phyloP scores from a whole-genome alignment of 2,113 vertebrate species.

The Phoxinus phoxinus region DNA sequence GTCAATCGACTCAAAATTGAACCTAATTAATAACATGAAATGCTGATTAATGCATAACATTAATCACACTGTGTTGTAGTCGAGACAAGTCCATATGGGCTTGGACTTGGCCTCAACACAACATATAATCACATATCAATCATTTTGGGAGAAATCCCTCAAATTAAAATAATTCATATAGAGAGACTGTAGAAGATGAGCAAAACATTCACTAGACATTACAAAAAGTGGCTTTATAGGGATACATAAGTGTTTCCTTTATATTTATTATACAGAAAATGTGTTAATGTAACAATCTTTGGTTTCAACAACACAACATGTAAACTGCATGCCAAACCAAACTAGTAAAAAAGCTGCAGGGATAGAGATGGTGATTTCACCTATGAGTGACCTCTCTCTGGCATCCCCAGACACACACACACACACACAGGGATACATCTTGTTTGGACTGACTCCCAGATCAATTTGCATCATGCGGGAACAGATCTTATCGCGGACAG shows the following conservation, averaged over 20 bases:
- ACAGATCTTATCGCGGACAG: neutral
- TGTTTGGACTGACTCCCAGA: slow-evolving; percentile 7
- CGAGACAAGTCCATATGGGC: neutral
- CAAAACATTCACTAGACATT: neutral
- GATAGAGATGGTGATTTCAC: neutral
- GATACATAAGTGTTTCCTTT: neutral
- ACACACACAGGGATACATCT: neutral
- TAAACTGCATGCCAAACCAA: neutral
- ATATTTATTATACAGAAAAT: neutral
- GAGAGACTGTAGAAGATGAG: neutral
- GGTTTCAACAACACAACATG: neutral
- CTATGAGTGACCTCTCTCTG: slow-evolving; percentile 8
- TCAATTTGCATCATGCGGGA: neutral
- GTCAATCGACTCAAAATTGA: neutral
- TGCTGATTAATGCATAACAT: neutral
- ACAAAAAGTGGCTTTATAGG: neutral
- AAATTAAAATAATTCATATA: neutral
- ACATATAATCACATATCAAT: no score
- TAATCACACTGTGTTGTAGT: neutral
- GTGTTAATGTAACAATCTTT: neutral
- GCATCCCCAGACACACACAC: slow-evolving; percentile 8
- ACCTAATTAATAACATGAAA: neutral
- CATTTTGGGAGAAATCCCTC: neutral
- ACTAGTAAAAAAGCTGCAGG: neutral
- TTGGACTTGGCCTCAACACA: neutral